Conservation (phyloP, 2,888 invertebrate genomes). For the Ectropis crepuscularia region DNA sequence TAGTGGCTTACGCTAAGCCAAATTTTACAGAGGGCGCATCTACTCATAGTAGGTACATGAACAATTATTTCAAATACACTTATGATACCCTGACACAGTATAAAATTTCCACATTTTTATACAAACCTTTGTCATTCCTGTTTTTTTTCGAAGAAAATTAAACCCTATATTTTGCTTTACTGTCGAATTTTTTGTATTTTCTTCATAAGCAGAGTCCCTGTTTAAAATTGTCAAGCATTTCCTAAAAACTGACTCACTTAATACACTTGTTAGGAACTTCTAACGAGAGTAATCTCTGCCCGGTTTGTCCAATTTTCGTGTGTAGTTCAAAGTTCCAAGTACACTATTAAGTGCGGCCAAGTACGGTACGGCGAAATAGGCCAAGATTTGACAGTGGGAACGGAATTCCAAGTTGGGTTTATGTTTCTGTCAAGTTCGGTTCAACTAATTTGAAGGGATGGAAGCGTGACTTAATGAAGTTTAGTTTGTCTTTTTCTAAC, state of each 20-base stretch:
- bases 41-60: too few relatives aligned
- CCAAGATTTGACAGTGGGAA: conserved; percentile 24
- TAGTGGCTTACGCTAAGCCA: too few relatives aligned
- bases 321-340: conserved; percentile 32
- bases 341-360: conserved; percentile 22
- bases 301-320: conserved; percentile 31
- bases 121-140: too few relatives aligned
- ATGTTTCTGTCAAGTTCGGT: conserved; percentile 15
- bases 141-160: too few relatives aligned
- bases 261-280: conserved; percentile 20
- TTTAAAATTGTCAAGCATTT: background rate
- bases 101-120: too few relatives aligned
- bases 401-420: conserved; percentile 14
- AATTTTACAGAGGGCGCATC: too few relatives aligned
- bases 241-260: conserved; percentile 9
- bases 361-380: conserved; percentile 10
- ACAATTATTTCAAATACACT: too few relatives aligned
- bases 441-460: conserved; percentile 13
- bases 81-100: too few relatives aligned
- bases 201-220: background rate
- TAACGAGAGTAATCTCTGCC: conserved; percentile 19
- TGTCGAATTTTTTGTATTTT: background rate
- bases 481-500: background rate
- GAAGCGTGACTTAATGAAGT: background rate
- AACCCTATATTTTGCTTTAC: too few relatives aligned